Base-by-base conservation (phyloP, 35 echinoderm and acorn worm species). In the Strongylocentrotus purpuratus region DNA sequence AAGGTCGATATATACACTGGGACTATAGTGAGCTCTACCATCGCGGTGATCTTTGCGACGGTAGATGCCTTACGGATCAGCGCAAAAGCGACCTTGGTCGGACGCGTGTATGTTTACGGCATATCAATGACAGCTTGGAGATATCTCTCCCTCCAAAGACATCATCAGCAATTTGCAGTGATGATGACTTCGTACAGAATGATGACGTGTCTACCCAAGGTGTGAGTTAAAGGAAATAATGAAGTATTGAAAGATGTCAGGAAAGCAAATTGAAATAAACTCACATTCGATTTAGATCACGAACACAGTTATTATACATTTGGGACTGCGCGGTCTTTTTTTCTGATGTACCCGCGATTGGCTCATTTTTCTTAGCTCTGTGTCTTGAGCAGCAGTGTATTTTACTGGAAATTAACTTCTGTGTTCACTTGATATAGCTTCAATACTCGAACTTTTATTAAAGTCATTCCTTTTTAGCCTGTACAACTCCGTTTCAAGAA, bases 101-200 rank as follows among this genome's bases (percentile, higher is more conserved):
- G 65, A 78, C 52, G 52, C 52, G 52, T 59, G 52, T 59, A 59
- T 59, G 52, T 59, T 59, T 59, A 59, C 65, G 65, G 65, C 65
- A 78, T 78, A 78, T 78, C 65, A 5, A n/a, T 78, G 28, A 78
- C 65, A 78, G 28, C 65, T 78, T n/a, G 65, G 61, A 78, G 65
- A 22, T 78, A 78, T 78, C 65, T 70, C 25, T 28, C 20, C 20
- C 65, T 78, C 65, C 4, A 31, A 78, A 78, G 22, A 78, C 65
- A 78, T 78, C 65, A 78, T 78, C 65, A 78, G 65, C 65, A 78
- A 78, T 78, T 78, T 78, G 22, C 65, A 78, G 65, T 78, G 65
- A 78, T 78, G 65, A 78, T 78, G 65, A 78, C 65, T 78, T 78
- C 22, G 22, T 78, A 78, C 65, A 78, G 20, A 78, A 78, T 78